Percentiles rank a stretch among this genome's conserved stretches.
These are phyloP conservation scores for Montipora efflorescens DNA, from an alignment of 64 coral and sea anemone genomes.

Conservation along the genomic window DNA sequence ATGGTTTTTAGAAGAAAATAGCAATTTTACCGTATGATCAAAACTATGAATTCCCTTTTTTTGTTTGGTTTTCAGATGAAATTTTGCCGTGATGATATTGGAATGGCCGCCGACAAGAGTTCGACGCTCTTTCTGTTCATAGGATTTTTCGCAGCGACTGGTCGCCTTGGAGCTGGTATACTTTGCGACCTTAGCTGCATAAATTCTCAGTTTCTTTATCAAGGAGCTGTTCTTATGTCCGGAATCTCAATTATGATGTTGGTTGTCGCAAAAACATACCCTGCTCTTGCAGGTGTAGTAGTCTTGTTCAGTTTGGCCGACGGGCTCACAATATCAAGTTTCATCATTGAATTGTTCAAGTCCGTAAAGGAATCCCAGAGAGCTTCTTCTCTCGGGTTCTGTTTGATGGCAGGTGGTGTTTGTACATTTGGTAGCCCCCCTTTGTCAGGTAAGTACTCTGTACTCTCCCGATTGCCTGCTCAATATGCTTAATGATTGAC, in stretches of 20 bases:
- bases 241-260: neutral
- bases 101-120: slow-evolving; percentile 23
- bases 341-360: slow-evolving; percentile 18
- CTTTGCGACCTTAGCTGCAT: slow-evolving; percentile 45
- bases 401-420: neutral
- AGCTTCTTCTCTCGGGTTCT: neutral
- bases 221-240: neutral
- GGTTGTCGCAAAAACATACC: neutral
- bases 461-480: neutral
- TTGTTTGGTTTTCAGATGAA: slow-evolving; percentile 34
- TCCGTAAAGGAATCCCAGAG: slow-evolving; percentile 7
- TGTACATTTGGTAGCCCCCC: neutral
- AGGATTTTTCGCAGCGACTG: slow-evolving; percentile 29
- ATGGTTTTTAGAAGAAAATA: too few relatives aligned
- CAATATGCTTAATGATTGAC: too few relatives aligned
- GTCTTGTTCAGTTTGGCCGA: slow-evolving; percentile 23
- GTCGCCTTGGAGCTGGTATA: slow-evolving; percentile 19
- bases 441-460: neutral
- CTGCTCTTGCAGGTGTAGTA: neutral
- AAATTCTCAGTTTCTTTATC: slow-evolving; percentile 31
- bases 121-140: slow-evolving; percentile 51
- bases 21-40: too few relatives aligned
- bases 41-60: neutral
- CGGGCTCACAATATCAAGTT: slow-evolving; percentile 11
- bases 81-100: slow-evolving; percentile 36